A percentile compares a stretch with the other conserved stretches of the same genome.
phyloP scores from a whole-genome alignment of 2,888 invertebrate genomes.

The Nomada fabriciana region DNA sequence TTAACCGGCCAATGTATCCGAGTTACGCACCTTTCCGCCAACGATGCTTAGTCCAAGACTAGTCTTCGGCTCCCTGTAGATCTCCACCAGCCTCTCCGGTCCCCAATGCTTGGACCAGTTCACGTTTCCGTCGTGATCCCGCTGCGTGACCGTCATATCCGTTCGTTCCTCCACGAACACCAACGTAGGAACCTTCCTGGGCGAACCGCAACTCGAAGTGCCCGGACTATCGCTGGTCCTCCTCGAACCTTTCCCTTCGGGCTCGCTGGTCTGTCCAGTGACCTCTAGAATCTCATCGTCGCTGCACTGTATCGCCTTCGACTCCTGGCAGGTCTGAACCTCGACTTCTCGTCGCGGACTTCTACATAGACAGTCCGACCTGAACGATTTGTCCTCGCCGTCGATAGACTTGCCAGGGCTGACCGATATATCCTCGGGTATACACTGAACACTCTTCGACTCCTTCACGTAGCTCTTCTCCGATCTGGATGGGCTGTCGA shows the following conservation, averaged over 20 bases:
- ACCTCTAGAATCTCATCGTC: slow-evolving; percentile 70
- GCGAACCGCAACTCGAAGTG: slow-evolving; percentile 63
- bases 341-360: slow-evolving; percentile 76
- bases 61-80: slow-evolving; percentile 90
- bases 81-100: slow-evolving; percentile 90
- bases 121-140: slow-evolving; percentile 83
- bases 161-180: slow-evolving; percentile 73
- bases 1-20: slow-evolving; percentile 23
- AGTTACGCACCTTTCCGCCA: slow-evolving; percentile 92
- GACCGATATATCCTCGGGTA: slow-evolving; percentile 63
- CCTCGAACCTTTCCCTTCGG: background rate
- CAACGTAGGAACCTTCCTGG: slow-evolving; percentile 68
- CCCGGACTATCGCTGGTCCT: slow-evolving; percentile 22
- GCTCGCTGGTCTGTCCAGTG: background rate
- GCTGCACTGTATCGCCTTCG: slow-evolving; percentile 77
- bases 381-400: slow-evolving; percentile 17
- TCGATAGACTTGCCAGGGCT: slow-evolving; percentile 23
- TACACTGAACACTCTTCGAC: slow-evolving; percentile 73
- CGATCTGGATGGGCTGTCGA: slow-evolving; percentile 46
- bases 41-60: slow-evolving; percentile 99
- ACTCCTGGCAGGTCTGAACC: slow-evolving; percentile 79
- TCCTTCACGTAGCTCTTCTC: slow-evolving; percentile 65
- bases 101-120: slow-evolving; percentile 93
- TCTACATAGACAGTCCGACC: background rate
- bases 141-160: slow-evolving; percentile 84